A percentile compares a stretch with the other conserved stretches of the same genome.
phyloP scores from a whole-genome alignment of 2,888 invertebrate species.

The Drosophila antonietae region DNA sequence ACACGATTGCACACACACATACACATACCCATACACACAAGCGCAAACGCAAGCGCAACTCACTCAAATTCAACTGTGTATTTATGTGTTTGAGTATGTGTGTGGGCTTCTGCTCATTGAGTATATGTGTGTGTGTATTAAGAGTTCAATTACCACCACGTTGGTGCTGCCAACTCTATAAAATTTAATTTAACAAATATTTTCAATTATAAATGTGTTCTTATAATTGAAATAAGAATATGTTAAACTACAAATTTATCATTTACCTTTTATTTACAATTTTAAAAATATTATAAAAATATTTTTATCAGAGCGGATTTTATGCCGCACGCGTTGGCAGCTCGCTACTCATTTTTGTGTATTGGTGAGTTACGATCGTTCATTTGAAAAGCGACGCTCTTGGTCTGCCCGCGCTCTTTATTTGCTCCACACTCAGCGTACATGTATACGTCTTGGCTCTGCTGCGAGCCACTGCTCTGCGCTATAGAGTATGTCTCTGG shows the following conservation, averaged over 20 bases:
- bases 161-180: slow-evolving; percentile 54
- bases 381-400: slow-evolving; percentile 35
- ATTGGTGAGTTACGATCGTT: slow-evolving; percentile 44
- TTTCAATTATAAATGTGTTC: not conserved
- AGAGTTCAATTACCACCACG: slow-evolving; percentile 75
- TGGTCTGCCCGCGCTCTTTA: slow-evolving; percentile 40
- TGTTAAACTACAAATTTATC: too few species aligned
- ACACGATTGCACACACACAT: slow-evolving; percentile 62
- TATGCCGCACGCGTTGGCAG: slow-evolving; percentile 44
- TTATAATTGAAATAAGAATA: not conserved
- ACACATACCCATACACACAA: slow-evolving; percentile 24
- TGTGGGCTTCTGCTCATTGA: slow-evolving; percentile 37
- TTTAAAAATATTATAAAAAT: not conserved
- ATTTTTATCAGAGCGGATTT: not conserved
- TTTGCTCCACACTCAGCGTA: slow-evolving; percentile 29
- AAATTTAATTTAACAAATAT: not conserved
- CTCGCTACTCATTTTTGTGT: slow-evolving; percentile 22
- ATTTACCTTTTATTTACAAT: not conserved
- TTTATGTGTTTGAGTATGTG: slow-evolving; percentile 25
- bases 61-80: slow-evolving; percentile 39
- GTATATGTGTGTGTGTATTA: slow-evolving; percentile 35
- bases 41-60: slow-evolving; percentile 46
- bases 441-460: slow-evolving; percentile 31
- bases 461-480: slow-evolving; percentile 24
- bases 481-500: slow-evolving; percentile 48